Evolutionary conservation across 2,113 vertebrate species (phyloP).

Genomic region (Anolis carolinensis): DNA sequence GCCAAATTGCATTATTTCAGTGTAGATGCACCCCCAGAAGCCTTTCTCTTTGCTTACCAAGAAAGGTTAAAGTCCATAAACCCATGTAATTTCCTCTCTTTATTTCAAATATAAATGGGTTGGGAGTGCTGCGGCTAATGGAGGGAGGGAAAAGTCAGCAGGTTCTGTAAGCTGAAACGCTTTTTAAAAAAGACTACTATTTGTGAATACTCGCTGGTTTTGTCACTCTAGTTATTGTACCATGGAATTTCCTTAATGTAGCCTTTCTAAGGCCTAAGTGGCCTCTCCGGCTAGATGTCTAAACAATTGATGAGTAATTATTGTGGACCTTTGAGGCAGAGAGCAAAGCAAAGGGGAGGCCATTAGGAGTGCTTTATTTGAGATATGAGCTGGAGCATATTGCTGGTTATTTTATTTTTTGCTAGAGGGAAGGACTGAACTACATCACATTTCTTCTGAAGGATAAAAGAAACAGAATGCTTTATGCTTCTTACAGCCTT

Average conservation of each 20-base stretch:
- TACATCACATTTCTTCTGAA: neutral
- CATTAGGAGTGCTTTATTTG: slow-evolving; percentile 47
- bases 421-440: slow-evolving; percentile 21
- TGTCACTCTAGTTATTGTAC: slow-evolving; percentile 48
- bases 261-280: slow-evolving; percentile 28
- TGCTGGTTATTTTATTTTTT: slow-evolving; percentile 31
- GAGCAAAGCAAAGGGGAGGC: slow-evolving; percentile 24
- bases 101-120: neutral
- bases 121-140: slow-evolving; percentile 16
- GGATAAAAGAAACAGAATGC: slow-evolving; percentile 1
- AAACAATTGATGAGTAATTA: slow-evolving; percentile 62
- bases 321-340: slow-evolving; percentile 33
- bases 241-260: slow-evolving; percentile 56
- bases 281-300: slow-evolving; percentile 40
- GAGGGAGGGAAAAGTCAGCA: neutral
- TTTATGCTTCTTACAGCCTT: fast-evolving
- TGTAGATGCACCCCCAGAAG: too few relatives aligned
- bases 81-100: neutral
- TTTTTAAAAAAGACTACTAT: neutral
- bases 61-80: neutral
- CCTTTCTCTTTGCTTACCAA: too few relatives aligned
- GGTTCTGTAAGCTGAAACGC: slow-evolving; percentile 15
- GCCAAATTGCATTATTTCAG: too few relatives aligned
- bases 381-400: slow-evolving; percentile 42
- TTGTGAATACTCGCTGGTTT: slow-evolving; percentile 33